Evolutionary conservation across 1,140 invertebrate genomes (phyloP).

Genomic region (Listronotus oregonensis): DNA sequence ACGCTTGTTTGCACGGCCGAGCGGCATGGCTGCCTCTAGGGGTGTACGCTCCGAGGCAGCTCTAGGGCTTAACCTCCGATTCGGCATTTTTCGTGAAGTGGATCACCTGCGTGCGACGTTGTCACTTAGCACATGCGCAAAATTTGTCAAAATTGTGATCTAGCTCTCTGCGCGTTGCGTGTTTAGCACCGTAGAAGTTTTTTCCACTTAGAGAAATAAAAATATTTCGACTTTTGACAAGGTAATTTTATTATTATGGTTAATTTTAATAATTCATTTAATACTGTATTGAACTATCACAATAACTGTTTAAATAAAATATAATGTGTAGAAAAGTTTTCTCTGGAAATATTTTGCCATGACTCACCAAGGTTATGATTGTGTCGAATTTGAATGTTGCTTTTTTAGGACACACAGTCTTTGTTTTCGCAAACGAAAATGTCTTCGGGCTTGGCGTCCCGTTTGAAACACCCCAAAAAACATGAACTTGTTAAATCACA

Average conservation of each 20-base stretch:
- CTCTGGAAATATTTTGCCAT: conserved; percentile 20
- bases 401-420: conserved; percentile 35
- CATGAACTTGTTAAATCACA: conserved; percentile 54
- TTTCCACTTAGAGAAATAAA: conserved; percentile 22
- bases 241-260: conserved; percentile 16
- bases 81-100: no score
- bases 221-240: conserved; percentile 27
- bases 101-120: background rate
- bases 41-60: no score
- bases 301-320: no score
- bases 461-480: conserved; percentile 53
- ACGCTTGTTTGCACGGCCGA: no score
- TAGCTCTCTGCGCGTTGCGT: conserved; percentile 21
- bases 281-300: no score
- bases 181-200: conserved; percentile 28
- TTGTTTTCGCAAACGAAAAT: conserved; percentile 45
- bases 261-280: conserved; percentile 1
- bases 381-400: conserved; percentile 9
- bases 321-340: background rate
- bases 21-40: no score
- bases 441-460: conserved; percentile 54
- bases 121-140: conserved; percentile 12
- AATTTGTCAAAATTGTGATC: background rate
- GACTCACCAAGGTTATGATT: conserved; percentile 23
- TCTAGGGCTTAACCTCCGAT: no score